phyloP scores from a whole-genome alignment of 2,888 invertebrate genomes.

The Gastracanthus pulcherrimus region DNA sequence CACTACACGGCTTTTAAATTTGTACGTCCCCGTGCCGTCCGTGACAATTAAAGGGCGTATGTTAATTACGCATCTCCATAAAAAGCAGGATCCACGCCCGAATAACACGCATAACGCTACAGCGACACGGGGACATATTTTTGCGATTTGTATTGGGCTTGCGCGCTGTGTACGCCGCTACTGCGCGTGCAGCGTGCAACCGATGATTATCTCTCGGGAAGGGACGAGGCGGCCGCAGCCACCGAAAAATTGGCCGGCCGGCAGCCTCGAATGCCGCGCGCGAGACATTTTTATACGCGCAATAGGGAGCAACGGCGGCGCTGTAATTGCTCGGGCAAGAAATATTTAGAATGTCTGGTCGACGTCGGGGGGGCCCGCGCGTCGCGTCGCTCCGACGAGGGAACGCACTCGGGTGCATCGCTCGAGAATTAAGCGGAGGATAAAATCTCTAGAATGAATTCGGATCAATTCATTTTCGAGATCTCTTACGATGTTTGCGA shows the following conservation, averaged over 20 bases:
- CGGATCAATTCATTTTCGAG: slow-evolving; percentile 28
- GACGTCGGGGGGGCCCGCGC: slow-evolving; percentile 47
- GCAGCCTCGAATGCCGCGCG: slow-evolving; percentile 62
- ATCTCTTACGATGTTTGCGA: not conserved
- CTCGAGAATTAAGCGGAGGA: slow-evolving; percentile 12
- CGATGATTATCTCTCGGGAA: slow-evolving; percentile 67
- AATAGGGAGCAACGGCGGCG: slow-evolving; percentile 55
- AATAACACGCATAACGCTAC: not conserved
- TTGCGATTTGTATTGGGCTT: slow-evolving; percentile 29
- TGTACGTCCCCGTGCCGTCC: too few relatives aligned
- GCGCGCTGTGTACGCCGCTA: not conserved
- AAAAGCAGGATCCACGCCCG: not conserved
- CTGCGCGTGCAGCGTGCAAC: slow-evolving; percentile 46
- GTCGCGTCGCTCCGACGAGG: not conserved
- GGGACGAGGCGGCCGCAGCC: slow-evolving; percentile 60
- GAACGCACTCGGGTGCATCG: not conserved
- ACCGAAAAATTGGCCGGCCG: slow-evolving; percentile 73
- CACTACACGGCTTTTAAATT: too few relatives aligned
- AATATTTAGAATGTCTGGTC: slow-evolving; percentile 67
- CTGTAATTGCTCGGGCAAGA: slow-evolving; percentile 67
- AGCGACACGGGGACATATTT: slow-evolving; percentile 15
- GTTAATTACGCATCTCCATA: not conserved
- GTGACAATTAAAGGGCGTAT: slow-evolving; percentile 24
- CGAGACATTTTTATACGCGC: slow-evolving; percentile 69
- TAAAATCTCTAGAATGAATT: slow-evolving; percentile 30